phyloP scores from a whole-genome alignment of 2,888 invertebrate genomes.

The Hofmannophila pseudospretella region DNA sequence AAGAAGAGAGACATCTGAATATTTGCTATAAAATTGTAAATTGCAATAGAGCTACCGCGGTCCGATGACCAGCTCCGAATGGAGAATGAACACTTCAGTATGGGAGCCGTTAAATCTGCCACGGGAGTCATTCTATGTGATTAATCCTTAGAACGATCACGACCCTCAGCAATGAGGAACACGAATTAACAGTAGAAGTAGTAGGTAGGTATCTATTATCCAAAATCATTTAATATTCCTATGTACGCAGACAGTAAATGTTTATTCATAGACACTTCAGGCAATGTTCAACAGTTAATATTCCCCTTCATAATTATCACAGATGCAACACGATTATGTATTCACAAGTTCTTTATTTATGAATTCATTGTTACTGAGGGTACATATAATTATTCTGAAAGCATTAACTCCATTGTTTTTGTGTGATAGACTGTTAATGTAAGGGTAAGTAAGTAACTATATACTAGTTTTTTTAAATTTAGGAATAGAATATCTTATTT shows the following conservation, averaged over 20 bases:
- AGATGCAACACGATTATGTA: conserved; percentile 60
- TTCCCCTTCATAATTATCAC: conserved; percentile 45
- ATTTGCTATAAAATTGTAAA: no score
- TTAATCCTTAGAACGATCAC: no score
- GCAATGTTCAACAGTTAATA: conserved; percentile 29
- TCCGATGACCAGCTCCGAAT: no score
- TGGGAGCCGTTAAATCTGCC: no score
- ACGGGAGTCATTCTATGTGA: no score
- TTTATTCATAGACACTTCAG: conserved; percentile 38
- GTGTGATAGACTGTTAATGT: conserved; percentile 2
- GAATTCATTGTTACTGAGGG: conserved; percentile 55
- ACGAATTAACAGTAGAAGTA: no score
- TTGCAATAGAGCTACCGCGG: no score
- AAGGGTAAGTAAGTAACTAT: conserved; percentile 1
- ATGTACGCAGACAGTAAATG: conserved; percentile 14
- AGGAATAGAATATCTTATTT: not conserved
- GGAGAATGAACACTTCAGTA: no score
- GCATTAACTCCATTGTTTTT: conserved; percentile 28
- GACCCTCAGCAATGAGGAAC: no score
- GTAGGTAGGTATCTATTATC: no score
- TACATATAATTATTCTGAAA: conserved; percentile 60
- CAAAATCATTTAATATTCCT: not conserved
- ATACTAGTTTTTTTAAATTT: no score
- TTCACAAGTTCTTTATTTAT: conserved; percentile 61
- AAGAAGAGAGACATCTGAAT: no score